Percentiles rank a stretch among this genome's conserved stretches.
Evolutionary conservation across 30 jellyfish, hydroid and myxozoan species (phyloP).

Genomic region (Aurelia sp.): DNA sequence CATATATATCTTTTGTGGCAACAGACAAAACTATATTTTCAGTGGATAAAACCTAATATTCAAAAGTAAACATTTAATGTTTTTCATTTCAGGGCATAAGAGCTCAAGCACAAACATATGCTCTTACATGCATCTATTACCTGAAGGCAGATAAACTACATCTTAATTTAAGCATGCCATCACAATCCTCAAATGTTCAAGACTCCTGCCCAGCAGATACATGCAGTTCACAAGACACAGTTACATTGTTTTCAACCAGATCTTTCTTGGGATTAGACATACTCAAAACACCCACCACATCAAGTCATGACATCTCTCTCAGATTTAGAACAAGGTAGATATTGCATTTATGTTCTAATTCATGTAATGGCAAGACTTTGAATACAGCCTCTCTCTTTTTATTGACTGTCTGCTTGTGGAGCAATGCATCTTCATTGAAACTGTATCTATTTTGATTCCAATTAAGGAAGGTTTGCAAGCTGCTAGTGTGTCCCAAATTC

Average conservation of each 20-base stretch:
- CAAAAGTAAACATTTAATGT: background rate
- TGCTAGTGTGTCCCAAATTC: too few species aligned
- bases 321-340: slow-evolving; percentile 61
- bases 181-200: slow-evolving; percentile 32
- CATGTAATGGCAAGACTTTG: too few species aligned
- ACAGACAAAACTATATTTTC: background rate
- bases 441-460: too few species aligned
- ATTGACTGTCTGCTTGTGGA: too few species aligned
- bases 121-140: slow-evolving; percentile 25
- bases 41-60: background rate
- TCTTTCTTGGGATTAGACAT: slow-evolving; percentile 55
- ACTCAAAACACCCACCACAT: slow-evolving; percentile 23
- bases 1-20: background rate
- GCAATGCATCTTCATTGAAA: too few species aligned
- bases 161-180: slow-evolving; percentile 23
- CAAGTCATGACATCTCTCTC: slow-evolving; percentile 38
- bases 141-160: slow-evolving; percentile 1
- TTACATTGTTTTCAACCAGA: slow-evolving; percentile 27
- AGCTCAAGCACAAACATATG: slow-evolving; percentile 54
- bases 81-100: slow-evolving; percentile 54
- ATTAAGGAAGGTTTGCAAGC: too few species aligned
- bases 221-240: slow-evolving; percentile 41
- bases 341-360: too few species aligned
- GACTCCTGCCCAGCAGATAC: slow-evolving; percentile 31
- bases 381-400: too few species aligned